phyloP scores from a whole-genome alignment of 1,140 invertebrate genomes.

The Drosophila rhopaloa region DNA sequence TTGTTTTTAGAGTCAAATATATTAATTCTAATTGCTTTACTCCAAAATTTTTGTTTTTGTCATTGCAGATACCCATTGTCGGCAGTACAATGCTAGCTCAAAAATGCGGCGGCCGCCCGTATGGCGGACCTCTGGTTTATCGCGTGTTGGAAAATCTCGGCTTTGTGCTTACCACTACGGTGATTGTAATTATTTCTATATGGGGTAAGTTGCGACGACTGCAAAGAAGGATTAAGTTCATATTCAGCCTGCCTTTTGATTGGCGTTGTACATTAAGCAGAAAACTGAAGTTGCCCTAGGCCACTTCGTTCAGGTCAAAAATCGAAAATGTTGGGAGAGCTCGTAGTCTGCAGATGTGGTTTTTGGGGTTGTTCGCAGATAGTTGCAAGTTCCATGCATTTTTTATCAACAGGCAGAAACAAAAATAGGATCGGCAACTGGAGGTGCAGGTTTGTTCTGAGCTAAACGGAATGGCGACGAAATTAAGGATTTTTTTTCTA shows the following conservation, averaged over 20 bases:
- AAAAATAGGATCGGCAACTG: not conserved
- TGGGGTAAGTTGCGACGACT: slow-evolving; percentile 53
- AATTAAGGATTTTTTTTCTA: slow-evolving; percentile 28
- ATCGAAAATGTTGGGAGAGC: too few species aligned
- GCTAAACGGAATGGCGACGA: slow-evolving; percentile 32
- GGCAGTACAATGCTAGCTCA: slow-evolving; percentile 46
- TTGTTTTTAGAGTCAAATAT: too few species aligned
- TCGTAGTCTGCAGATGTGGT: not conserved
- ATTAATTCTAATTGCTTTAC: too few species aligned
- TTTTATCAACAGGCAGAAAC: not conserved
- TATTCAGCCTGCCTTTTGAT: not conserved
- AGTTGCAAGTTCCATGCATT: too few species aligned
- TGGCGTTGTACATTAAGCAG: slow-evolving; percentile 26
- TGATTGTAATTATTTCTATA: slow-evolving; percentile 57
- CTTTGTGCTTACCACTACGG: slow-evolving; percentile 56
- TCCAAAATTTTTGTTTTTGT: not conserved
- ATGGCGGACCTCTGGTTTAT: slow-evolving; percentile 50
- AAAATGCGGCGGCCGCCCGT: slow-evolving; percentile 44
- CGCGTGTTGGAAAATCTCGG: slow-evolving; percentile 72
- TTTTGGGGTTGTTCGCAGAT: too few species aligned
- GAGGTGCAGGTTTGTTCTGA: slow-evolving; percentile 1
- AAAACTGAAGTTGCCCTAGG: slow-evolving; percentile 1
- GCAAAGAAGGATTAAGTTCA: too few species aligned
- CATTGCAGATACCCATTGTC: slow-evolving; percentile 68
- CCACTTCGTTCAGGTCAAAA: slow-evolving; percentile 3